Conservation (phyloP, 2,113 vertebrate genomes). For the Cebidichthys violaceus region DNA sequence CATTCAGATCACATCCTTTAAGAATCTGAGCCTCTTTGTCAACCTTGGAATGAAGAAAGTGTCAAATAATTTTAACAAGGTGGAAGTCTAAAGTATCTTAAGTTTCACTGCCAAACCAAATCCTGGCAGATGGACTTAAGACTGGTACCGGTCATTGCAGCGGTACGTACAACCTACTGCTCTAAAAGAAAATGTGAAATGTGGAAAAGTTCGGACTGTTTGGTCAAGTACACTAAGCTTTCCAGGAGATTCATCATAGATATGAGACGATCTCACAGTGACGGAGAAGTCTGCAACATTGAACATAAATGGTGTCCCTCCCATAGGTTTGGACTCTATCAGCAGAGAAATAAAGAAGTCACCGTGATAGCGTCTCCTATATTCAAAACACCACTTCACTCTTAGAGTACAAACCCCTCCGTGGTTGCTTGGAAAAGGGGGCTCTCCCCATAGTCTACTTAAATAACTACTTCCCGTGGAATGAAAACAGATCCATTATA, state of each 20-base stretch:
- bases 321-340: not conserved
- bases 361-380: conserved; percentile 38
- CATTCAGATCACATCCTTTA: conserved; percentile 60
- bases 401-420: conserved; percentile 60
- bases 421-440: conserved; percentile 69
- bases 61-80: conserved; percentile 63
- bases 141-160: conserved; percentile 25
- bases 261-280: not conserved
- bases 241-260: not conserved
- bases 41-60: conserved; percentile 56
- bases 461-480: conserved; percentile 79
- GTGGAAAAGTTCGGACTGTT: conserved; percentile 10
- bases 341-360: conserved; percentile 26
- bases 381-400: conserved; percentile 71
- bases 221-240: not conserved
- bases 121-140: conserved; percentile 28
- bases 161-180: conserved; percentile 11
- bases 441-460: conserved; percentile 71
- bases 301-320: not conserved
- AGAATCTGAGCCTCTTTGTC: conserved; percentile 74
- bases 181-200: conserved; percentile 30
- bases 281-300: not conserved
- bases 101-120: conserved; percentile 65
- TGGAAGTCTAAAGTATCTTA: conserved; percentile 49
- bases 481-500: conserved; percentile 78